Conservation (phyloP, 2,797 vertebrate genomes). For the Synaphobranchus kaupii region DNA sequence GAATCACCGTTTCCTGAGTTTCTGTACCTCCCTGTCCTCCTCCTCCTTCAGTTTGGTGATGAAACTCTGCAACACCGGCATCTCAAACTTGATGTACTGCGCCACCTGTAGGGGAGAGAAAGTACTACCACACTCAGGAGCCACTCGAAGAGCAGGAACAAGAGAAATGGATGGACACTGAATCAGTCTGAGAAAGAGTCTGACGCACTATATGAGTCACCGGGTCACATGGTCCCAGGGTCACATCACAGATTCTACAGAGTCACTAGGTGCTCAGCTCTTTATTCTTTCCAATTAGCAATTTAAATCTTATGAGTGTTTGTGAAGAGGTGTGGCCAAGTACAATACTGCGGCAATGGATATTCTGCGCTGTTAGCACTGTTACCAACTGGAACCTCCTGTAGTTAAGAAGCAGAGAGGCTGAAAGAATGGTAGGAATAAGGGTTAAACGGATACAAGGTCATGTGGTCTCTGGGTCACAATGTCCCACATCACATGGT, state of each 20-base stretch:
- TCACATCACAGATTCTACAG: no score
- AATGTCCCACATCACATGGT: background rate
- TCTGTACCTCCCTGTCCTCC: constrained; percentile 81
- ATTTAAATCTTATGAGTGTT: no score
- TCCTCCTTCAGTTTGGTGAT: constrained; percentile 84
- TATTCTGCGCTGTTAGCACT: no score
- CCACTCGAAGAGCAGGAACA: background rate
- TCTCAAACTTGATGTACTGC: constrained; percentile 87
- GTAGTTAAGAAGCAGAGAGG: no score
- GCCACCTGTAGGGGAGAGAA: constrained; percentile 69
- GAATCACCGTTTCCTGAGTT: constrained; percentile 75
- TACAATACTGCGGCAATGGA: no score
- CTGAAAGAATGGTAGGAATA: no score
- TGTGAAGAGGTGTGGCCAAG: no score
- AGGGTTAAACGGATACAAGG: background rate
- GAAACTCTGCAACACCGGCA: constrained; percentile 84
- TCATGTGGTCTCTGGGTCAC: background rate
- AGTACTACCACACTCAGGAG: background rate
- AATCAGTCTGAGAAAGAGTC: background rate
- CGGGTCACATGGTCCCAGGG: background rate
- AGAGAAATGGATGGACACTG: background rate
- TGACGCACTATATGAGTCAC: background rate
- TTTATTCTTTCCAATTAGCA: no score
- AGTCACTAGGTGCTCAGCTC: no score
- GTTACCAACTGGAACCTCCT: no score